Conservation (phyloP, 2,113 vertebrate species). For the Rhodinocichla rosea region DNA sequence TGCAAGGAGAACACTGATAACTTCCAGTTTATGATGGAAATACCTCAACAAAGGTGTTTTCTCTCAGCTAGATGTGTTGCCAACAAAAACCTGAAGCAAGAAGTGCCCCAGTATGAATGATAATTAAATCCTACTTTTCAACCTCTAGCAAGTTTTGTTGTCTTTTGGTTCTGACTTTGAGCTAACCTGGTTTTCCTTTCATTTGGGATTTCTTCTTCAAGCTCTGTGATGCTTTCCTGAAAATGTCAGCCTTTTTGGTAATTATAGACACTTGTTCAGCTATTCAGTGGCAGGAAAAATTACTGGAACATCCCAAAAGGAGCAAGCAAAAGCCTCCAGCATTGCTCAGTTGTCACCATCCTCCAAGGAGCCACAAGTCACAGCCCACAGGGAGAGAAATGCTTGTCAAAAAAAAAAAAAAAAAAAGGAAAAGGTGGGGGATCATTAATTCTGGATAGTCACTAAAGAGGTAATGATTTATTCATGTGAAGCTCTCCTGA, state of each 20-base stretch:
- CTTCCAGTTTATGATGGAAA: not conserved
- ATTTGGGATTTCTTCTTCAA: not conserved
- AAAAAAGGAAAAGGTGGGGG: not conserved
- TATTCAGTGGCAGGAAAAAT: not conserved
- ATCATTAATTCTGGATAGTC: not conserved
- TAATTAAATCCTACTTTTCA: not conserved
- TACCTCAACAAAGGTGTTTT: not conserved
- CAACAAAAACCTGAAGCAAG: not conserved
- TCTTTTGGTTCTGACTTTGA: not conserved
- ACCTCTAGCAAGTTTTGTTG: not conserved
- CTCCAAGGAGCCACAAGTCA: not conserved
- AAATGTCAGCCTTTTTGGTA: not conserved
- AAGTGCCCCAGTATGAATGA: not conserved
- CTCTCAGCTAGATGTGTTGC: not conserved
- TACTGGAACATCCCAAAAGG: not conserved
- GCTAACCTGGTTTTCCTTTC: not conserved
- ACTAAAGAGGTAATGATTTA: constrained; percentile 4
- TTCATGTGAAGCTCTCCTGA: not conserved
- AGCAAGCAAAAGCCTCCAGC: not conserved
- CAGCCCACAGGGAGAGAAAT: not conserved
- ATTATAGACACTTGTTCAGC: not conserved
- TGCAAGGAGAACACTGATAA: not conserved
- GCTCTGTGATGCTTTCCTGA: not conserved
- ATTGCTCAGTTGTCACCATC: not conserved
- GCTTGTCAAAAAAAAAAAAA: not conserved